Percentiles rank a stretch among this genome's conserved stretches.
Evolutionary conservation across 2,113 vertebrate genomes (phyloP).

Genomic region (Nothocercus nigrocapillus): DNA sequence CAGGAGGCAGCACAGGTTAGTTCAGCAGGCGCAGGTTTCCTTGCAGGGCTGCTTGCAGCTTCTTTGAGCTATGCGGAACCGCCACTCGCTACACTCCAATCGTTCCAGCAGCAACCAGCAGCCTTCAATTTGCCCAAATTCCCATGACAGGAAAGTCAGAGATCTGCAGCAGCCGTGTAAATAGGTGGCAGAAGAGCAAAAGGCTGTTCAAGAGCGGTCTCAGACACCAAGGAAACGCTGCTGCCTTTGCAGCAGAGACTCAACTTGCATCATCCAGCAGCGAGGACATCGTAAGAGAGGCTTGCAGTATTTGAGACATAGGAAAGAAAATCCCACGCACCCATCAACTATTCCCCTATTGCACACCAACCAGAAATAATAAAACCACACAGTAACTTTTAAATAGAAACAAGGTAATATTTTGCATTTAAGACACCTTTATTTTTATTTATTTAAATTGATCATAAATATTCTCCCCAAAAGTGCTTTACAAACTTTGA

Average conservation of each 20-base stretch:
- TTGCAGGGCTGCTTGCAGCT: background rate
- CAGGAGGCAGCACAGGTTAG: constrained; percentile 36
- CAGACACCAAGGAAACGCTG: background rate
- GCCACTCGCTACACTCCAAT: background rate
- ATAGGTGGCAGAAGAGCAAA: background rate
- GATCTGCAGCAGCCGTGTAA: background rate
- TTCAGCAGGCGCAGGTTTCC: background rate
- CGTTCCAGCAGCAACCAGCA: rapidly evolving
- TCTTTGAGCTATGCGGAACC: background rate
- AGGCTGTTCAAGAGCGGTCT: background rate
- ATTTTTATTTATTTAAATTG: background rate
- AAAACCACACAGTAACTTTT: background rate
- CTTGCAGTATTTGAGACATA: background rate
- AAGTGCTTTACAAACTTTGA: background rate
- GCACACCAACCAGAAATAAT: background rate
- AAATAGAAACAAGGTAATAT: background rate
- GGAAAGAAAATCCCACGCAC: background rate
- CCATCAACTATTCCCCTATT: background rate
- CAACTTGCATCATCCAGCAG: background rate
- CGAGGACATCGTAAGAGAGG: background rate
- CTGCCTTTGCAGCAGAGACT: background rate
- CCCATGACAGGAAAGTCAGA: background rate
- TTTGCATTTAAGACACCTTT: background rate
- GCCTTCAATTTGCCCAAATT: background rate
- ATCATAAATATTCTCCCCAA: background rate